phyloP scores from a whole-genome alignment of 2,797 vertebrate genomes.

The Sebastes umbrosus region DNA sequence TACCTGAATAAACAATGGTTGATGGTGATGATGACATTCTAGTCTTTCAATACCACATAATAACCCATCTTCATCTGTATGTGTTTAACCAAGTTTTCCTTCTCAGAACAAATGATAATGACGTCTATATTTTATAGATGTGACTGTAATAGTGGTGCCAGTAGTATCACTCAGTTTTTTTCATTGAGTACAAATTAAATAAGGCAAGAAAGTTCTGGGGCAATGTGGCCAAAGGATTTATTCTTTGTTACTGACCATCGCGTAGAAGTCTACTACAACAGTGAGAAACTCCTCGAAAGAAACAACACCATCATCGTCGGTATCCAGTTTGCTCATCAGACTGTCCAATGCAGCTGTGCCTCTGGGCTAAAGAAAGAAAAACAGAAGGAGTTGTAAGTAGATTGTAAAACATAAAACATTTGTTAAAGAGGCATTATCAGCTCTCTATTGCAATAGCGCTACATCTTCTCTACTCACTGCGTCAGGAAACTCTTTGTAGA shows the following conservation, averaged over 20 bases:
- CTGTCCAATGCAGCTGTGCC: too few species aligned
- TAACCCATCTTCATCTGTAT: too few species aligned
- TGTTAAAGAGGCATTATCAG: not conserved
- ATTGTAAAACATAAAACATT: not conserved
- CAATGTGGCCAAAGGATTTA: not conserved
- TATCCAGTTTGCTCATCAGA: too few species aligned
- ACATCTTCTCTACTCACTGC: constrained; percentile 20
- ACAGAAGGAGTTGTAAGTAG: not conserved
- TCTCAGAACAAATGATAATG: too few species aligned
- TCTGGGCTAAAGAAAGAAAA: not conserved
- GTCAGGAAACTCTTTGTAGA: not conserved
- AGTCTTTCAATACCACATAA: too few species aligned
- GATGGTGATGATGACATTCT: too few species aligned
- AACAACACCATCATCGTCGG: constrained; percentile 24
- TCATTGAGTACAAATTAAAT: not conserved
- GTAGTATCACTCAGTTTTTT: not conserved
- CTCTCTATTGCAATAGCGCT: not conserved
- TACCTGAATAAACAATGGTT: too few species aligned
- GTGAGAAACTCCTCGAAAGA: constrained; percentile 59
- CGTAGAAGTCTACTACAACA: not conserved
- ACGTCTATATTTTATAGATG: too few species aligned
- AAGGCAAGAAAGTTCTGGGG: not conserved
- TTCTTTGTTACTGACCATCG: rapidly evolving
- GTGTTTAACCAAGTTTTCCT: too few species aligned
- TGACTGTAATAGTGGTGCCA: too few species aligned